Evolutionary conservation across 2,797 vertebrate species (phyloP), one percentile per base, ranked within the genome.

Genomic region (Protonibea diacanthus): DNA sequence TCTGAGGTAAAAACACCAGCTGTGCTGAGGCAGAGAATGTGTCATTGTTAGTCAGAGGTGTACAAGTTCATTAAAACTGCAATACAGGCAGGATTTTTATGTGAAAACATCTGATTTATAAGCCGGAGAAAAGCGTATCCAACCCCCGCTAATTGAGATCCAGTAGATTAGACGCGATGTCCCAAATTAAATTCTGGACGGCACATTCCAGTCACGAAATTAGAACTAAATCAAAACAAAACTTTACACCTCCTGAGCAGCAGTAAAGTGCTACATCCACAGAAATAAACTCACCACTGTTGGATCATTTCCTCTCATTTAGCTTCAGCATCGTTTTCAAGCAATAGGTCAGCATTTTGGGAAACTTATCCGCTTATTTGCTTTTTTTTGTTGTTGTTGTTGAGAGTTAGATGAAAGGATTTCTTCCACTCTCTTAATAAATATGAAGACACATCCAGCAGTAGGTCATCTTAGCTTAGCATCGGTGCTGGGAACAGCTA

Each of bases 1-100:
- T 20, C 72, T 49, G 83, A 86, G 78, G 88, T 85, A 55, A 90
- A 91, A 88, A 80, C 88, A 91, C 71, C 90, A 91, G 88, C 85
- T 91, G 91, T 65, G 75, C 84, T 9, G 74, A 72, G 78, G 84
- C 74, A 70, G 71, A 70, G 78, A 74, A 67, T 82, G 75, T 61
- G 65, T 91, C 87, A 88, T 52, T 69, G 85, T 86, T 76, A 51
- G 77, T 57, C n/a, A 62, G 71, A 86, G 40, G 38, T 47, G 76
- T 45, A 53, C 51, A 52, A 53, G 70, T 87, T 86, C 60, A 82
- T 88, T 83, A 79, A 82, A 87, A 44, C 71, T 73, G 76, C 52
- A 13, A 45, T 1, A 69, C 20, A 47, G 73, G 66, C 80, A 38
- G 71, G 44, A 64, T 64, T 75, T 65, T 48, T 8, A 42, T 25